phyloP scores from a whole-genome alignment of 2,888 invertebrate genomes.

The Drosophila colorata region DNA sequence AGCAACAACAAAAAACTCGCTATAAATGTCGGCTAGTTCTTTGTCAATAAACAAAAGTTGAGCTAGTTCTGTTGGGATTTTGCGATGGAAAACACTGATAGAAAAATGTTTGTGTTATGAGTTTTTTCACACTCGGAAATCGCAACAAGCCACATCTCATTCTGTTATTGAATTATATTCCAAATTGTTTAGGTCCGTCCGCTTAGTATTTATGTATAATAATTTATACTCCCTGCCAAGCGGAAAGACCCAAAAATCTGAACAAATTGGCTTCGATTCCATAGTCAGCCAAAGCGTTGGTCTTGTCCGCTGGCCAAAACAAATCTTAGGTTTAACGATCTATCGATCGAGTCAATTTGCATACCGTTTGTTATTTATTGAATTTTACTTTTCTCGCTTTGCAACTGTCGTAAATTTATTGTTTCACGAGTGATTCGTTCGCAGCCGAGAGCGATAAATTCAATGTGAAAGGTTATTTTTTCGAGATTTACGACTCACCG shows the following conservation, averaged over 20 bases:
- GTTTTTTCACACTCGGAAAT: slow-evolving; percentile 27
- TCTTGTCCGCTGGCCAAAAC: slow-evolving; percentile 23
- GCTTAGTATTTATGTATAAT: slow-evolving; percentile 37
- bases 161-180: slow-evolving; percentile 7
- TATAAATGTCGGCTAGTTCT: slow-evolving; percentile 9
- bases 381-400: slow-evolving; percentile 17
- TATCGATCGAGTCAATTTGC: slow-evolving; percentile 40
- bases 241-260: background rate
- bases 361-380: slow-evolving; percentile 37
- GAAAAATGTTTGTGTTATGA: slow-evolving; percentile 15
- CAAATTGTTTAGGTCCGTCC: slow-evolving; percentile 9
- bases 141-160: slow-evolving; percentile 11
- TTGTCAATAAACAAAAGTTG: slow-evolving; percentile 33
- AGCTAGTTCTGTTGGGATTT: background rate
- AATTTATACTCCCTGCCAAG: slow-evolving; percentile 35
- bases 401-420: slow-evolving; percentile 37
- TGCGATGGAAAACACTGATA: background rate
- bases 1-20: background rate
- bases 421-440: slow-evolving; percentile 19
- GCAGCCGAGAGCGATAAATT: slow-evolving; percentile 31
- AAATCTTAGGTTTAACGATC: slow-evolving; percentile 30
- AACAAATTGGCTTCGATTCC: slow-evolving; percentile 39
- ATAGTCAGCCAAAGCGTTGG: slow-evolving; percentile 5
- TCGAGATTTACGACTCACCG: slow-evolving; percentile 26
- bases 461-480: slow-evolving; percentile 26